Evolutionary conservation across 2,888 invertebrate species (phyloP), one percentile per base, ranked within the genome.

Genomic region (Sphaeridia pumilis): DNA sequence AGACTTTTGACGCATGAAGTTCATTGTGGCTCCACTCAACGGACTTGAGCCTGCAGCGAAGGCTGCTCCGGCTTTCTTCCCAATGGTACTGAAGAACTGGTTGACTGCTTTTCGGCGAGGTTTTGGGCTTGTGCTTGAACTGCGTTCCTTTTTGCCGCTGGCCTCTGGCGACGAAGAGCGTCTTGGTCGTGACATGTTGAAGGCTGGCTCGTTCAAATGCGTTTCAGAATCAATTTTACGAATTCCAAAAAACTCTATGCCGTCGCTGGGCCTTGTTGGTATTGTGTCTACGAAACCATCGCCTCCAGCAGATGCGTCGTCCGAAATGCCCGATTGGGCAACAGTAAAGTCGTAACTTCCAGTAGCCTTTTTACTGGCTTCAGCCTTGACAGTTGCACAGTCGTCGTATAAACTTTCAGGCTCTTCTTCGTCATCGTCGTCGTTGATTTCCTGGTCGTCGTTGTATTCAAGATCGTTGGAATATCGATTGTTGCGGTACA

Each of bases 1-100:
- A 35, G 48, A 31, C 36, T 52, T 56, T 52, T 22, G 57, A 49
- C 14, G 56, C 43, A 42, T 53, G 52, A 28, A 57, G 54, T 27
- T 58, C 55, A 24, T 51, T 52, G 26, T 57, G 47, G 24, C 52
- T 14, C 27, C 38, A 42, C 52, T 47, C 14, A 47, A 38, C 2
- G 55, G 49, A 43, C 49, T 55, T 26, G 54, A 54, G 26, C 54
- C 46, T 17, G 56, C 41, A 50, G 57, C 34, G 36, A 63, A 65
- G 7, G 65, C 65, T n/a, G 65, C 65, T 25, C 65, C 65, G 22
- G 65, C 63, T 45, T 53, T 61, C 47, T 63, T 65, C 12, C 65
- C 65, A 36, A 65, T 61, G 10, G 65, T 65, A 46, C 65, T 65
- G 47, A 65, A 65, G 45, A 65, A 65, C 31, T 65, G 65, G 47